Base-by-base conservation (phyloP, 2,113 vertebrate genomes). In the Nothoprocta perdicaria region DNA sequence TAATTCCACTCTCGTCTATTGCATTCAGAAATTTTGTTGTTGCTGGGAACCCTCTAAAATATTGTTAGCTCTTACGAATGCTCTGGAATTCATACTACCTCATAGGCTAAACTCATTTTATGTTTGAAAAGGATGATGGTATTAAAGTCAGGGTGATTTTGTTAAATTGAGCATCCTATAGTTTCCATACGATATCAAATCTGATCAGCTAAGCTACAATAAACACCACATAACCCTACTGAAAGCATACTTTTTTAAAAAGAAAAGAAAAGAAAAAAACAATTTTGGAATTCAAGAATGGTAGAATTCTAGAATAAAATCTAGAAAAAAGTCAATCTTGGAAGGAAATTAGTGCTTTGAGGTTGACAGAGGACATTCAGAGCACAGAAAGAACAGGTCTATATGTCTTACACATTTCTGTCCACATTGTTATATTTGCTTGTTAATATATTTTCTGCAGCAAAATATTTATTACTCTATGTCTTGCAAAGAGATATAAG, bases 1-100 rank as follows among this genome's bases (percentile, higher is more conserved):
- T 96, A 97, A 96, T 95, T 80, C 92, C 94, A 89, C 73, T 94
- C 88, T 96, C 96, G 80, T 87, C 78, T 29, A 78, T 26, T 71
- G 75, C 81, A 83, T 77, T 80, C 74, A 93, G 90, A 65, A 88
- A 75, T 62, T 86, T 76, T 87, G 10, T 55, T 55, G 80, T 65
- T 75, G 69, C n/a, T 78, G 78, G 81, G 90, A 87, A 95, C 90
- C 83, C 84, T 57, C 95, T 74, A 84, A 88, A 86, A 90, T n/a
- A 45, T 85, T 77, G 50, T 73, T 84, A 74, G 72, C 29, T 85
- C 67, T 92, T 58, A 55, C 10, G 79, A 23, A 58, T 40, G 24
- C 33, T 68, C 52, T 82, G 48, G 66, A 76, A 72, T 77, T 85
- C 48, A 67, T 31, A 75, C 14, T 21, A 38, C 91, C 92, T 94